Conservation (phyloP, 2,888 invertebrate genomes). For the Gnatocerus cornutus region DNA sequence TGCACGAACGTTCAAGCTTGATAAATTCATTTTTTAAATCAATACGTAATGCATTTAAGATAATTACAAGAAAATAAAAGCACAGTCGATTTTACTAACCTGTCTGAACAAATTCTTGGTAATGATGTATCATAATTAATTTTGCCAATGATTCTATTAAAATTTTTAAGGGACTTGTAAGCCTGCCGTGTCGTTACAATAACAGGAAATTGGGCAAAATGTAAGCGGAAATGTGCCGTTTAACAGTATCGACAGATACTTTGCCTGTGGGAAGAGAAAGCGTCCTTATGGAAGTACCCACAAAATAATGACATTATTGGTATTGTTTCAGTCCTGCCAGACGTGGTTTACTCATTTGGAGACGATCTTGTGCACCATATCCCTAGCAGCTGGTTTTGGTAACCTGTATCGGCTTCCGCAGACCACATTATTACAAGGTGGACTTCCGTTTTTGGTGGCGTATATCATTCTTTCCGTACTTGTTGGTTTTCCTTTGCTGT, state of each 20-base stretch:
- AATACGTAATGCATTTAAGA: no score
- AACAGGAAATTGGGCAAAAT: slow-evolving; percentile 45
- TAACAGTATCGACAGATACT: slow-evolving; percentile 16
- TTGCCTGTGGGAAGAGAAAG: slow-evolving; percentile 42
- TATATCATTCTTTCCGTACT: slow-evolving; percentile 72
- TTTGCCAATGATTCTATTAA: background rate
- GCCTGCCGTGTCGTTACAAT: slow-evolving; percentile 20
- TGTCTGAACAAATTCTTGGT: no score
- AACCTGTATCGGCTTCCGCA: slow-evolving; percentile 77
- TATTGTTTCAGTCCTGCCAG: slow-evolving; percentile 67
- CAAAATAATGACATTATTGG: background rate
- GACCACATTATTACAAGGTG: slow-evolving; percentile 75
- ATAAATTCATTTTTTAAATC: no score
- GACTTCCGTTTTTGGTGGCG: slow-evolving; percentile 73
- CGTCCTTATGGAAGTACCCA: slow-evolving; percentile 25
- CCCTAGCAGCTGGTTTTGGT: slow-evolving; percentile 74
- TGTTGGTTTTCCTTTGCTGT: slow-evolving; percentile 75
- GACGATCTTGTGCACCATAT: slow-evolving; percentile 73
- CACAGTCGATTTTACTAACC: no score
- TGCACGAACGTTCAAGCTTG: no score
- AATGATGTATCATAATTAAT: no score
- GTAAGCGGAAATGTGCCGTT: slow-evolving; percentile 42
- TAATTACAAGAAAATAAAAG: no score
- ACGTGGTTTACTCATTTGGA: slow-evolving; percentile 69
- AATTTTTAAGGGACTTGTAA: no score